Conservation (phyloP, 2,113 vertebrate genomes). For the Mastomys coucha region DNA sequence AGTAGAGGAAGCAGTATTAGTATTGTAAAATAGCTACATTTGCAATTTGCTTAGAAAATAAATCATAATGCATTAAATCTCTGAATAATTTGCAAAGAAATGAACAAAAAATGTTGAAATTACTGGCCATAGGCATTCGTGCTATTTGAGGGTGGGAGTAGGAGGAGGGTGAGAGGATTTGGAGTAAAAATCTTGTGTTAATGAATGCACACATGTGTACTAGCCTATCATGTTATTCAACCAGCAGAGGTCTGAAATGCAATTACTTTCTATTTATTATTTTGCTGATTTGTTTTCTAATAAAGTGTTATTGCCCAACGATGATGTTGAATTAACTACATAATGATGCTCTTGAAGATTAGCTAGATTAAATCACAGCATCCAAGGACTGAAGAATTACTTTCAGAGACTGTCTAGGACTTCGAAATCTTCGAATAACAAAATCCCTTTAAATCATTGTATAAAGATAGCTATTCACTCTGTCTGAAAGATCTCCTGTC, state of each 20-base stretch:
- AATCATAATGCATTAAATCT: slow-evolving; percentile 78
- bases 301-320: slow-evolving; percentile 73
- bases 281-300: slow-evolving; percentile 74
- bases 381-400: slow-evolving; percentile 31
- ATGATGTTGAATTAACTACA: slow-evolving; percentile 68
- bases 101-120: slow-evolving; percentile 69
- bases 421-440: slow-evolving; percentile 25
- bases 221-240: slow-evolving; percentile 5
- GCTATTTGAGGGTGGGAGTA: background rate
- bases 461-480: background rate
- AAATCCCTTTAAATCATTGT: slow-evolving; percentile 18
- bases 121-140: slow-evolving; percentile 51
- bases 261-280: slow-evolving; percentile 70
- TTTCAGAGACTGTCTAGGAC: slow-evolving; percentile 51
- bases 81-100: slow-evolving; percentile 80
- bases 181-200: slow-evolving; percentile 49
- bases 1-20: slow-evolving; percentile 73
- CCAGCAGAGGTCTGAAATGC: slow-evolving; percentile 56
- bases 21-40: slow-evolving; percentile 70
- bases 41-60: slow-evolving; percentile 74
- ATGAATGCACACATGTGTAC: background rate
- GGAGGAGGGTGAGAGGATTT: background rate
- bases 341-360: slow-evolving; percentile 56
- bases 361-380: slow-evolving; percentile 65
- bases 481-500: background rate